Percentiles rank a stretch among this genome's conserved stretches.
Conservation (phyloP, 2,888 invertebrate species). For the Drosophila neutralis region DNA sequence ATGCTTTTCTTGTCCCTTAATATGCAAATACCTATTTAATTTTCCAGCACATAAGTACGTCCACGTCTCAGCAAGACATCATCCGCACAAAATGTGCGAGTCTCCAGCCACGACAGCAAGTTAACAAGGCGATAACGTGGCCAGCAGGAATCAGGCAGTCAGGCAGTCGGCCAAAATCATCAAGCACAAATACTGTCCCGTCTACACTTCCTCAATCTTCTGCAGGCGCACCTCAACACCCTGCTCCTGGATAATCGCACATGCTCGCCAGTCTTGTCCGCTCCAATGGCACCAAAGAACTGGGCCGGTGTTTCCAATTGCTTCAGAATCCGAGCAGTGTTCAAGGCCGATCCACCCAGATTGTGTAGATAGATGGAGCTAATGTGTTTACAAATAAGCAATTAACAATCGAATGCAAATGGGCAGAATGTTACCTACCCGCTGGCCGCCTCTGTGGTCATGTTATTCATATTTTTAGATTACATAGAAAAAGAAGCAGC, state of each 20-base stretch:
- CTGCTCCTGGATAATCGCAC: conserved; percentile 83
- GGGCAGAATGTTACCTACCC: conserved; percentile 47
- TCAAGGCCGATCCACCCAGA: conserved; percentile 86
- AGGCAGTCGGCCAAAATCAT: conserved; percentile 54
- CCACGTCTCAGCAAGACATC: conserved; percentile 8
- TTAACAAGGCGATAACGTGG: conserved; percentile 14
- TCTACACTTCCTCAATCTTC: conserved; percentile 81
- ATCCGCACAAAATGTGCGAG: conserved; percentile 15
- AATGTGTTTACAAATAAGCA: neutral
- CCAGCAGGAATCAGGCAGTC: conserved; percentile 3
- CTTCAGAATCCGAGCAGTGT: conserved; percentile 85
- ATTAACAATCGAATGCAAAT: conserved; percentile 29
- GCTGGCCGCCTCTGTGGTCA: conserved; percentile 68
- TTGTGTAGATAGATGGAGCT: conserved; percentile 56
- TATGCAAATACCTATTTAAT: conserved; percentile 40
- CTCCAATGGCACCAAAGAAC: conserved; percentile 86
- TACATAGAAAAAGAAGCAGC: conserved; percentile 42
- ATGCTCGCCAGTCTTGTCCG: conserved; percentile 85
- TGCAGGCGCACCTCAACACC: conserved; percentile 85
- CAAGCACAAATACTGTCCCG: conserved; percentile 86
- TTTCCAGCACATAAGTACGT: conserved; percentile 5
- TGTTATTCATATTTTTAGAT: conserved; percentile 53
- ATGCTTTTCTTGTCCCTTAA: neutral
- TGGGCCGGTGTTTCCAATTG: conserved; percentile 83
- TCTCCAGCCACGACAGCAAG: conserved; percentile 41